Conservation (phyloP, 2,797 vertebrate species). For the Potorous gilbertii region DNA sequence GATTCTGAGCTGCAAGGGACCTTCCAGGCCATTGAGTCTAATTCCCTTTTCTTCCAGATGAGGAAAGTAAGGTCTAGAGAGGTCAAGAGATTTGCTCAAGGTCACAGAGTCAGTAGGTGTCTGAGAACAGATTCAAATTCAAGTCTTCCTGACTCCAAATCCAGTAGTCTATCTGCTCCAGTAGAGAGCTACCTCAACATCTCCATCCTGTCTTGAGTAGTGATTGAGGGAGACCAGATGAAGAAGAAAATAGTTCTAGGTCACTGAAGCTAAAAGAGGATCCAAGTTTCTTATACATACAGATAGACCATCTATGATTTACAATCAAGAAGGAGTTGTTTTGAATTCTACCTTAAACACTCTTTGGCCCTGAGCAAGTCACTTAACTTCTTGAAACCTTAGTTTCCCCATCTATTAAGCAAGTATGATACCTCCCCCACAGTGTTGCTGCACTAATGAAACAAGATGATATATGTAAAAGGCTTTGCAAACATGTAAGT, state of each 20-base stretch:
- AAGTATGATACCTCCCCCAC: neutral
- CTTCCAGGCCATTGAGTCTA: neutral
- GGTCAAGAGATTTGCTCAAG: neutral
- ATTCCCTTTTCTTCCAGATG: neutral
- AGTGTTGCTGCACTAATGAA: neutral
- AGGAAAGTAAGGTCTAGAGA: neutral
- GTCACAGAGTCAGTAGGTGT: neutral
- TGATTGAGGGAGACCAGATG: neutral
- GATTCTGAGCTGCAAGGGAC: neutral
- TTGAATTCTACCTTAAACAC: neutral
- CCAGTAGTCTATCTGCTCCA: neutral
- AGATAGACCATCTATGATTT: neutral
- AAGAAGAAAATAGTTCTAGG: neutral
- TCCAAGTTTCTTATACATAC: neutral
- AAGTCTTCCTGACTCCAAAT: neutral
- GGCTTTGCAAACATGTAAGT: neutral
- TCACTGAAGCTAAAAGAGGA: neutral
- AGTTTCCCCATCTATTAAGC: neutral
- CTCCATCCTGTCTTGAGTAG: neutral
- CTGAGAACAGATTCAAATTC: neutral
- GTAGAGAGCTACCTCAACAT: neutral
- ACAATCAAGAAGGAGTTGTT: neutral
- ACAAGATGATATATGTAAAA: neutral
- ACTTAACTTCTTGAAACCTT: neutral
- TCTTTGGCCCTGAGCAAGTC: neutral